These are phyloP conservation scores for Lepidocolaptes lacrymiger DNA, from an alignment of 2,797 vertebrate species.

Conservation along the genomic window DNA sequence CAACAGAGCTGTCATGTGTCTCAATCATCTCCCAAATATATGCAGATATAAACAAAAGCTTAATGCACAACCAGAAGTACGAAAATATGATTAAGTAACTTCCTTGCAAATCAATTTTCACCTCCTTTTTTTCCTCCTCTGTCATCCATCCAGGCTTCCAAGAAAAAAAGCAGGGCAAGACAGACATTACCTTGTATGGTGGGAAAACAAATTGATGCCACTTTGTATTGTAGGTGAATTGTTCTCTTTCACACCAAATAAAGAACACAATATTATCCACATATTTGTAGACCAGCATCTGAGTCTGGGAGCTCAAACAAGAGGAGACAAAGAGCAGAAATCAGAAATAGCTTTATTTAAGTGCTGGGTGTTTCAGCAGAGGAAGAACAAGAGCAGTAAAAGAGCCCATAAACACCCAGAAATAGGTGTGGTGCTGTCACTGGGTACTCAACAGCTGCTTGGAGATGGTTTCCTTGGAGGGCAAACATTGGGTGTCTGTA, in stretches of 20 bases:
- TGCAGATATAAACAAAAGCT: not conserved
- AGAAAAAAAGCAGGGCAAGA: not conserved
- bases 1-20: not conserved
- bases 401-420: not conserved
- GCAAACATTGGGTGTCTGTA: not conserved
- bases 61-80: not conserved
- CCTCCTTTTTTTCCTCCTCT: not conserved
- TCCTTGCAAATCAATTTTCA: constrained; percentile 16
- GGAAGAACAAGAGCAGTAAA: not conserved
- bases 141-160: not conserved
- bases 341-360: not conserved
- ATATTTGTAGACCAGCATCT: not conserved
- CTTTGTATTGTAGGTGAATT: not conserved
- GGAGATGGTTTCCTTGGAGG: not conserved
- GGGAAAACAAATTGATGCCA: not conserved
- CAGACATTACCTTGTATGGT: not conserved
- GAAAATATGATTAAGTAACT: not conserved
- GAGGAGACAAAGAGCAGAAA: not conserved
- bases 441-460: not conserved
- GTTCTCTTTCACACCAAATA: not conserved
- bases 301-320: not conserved
- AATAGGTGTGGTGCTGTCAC: not conserved
- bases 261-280: not conserved
- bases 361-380: not conserved
- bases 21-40: not conserved